phyloP scores from a whole-genome alignment of 1,140 invertebrate genomes.

The Campoletis sonorensis region DNA sequence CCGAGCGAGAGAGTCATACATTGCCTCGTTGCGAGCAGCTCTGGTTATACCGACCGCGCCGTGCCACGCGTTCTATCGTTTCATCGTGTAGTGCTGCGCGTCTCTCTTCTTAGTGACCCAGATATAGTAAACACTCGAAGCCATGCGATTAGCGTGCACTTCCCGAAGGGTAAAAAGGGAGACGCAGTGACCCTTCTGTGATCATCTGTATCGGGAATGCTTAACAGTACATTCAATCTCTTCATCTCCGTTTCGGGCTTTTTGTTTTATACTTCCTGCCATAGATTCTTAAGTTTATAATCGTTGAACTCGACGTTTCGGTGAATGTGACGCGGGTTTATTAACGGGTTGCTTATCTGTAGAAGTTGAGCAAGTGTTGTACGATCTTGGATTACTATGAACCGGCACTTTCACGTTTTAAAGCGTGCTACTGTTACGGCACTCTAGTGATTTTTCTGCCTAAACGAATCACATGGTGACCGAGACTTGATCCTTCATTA shows the following conservation, averaged over 20 bases:
- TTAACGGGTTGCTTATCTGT: background rate
- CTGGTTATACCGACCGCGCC: conserved; percentile 43
- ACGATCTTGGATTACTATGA: too few relatives aligned
- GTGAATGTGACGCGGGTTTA: background rate
- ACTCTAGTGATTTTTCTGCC: too few relatives aligned
- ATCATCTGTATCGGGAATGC: background rate
- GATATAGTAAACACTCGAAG: conserved; percentile 19
- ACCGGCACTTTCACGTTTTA: too few relatives aligned
- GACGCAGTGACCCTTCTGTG: conserved; percentile 21
- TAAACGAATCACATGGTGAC: too few relatives aligned
- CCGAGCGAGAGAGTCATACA: conserved; percentile 67
- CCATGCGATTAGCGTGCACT: conserved; percentile 21
- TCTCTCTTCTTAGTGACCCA: conserved; percentile 40
- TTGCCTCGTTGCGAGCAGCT: conserved; percentile 69
- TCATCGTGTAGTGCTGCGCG: conserved; percentile 10
- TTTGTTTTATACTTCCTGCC: too few relatives aligned
- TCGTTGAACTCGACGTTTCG: background rate
- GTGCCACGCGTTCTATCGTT: conserved; percentile 18
- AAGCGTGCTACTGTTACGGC: too few relatives aligned
- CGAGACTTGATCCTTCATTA: too few relatives aligned
- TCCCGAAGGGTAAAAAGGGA: background rate
- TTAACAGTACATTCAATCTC: background rate
- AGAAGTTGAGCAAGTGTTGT: too few relatives aligned
- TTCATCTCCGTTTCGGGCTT: background rate
- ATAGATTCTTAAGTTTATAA: background rate